These are phyloP conservation scores for Rotaria macrura DNA, from an alignment of 2,888 invertebrate genomes.

Conservation along the genomic window DNA sequence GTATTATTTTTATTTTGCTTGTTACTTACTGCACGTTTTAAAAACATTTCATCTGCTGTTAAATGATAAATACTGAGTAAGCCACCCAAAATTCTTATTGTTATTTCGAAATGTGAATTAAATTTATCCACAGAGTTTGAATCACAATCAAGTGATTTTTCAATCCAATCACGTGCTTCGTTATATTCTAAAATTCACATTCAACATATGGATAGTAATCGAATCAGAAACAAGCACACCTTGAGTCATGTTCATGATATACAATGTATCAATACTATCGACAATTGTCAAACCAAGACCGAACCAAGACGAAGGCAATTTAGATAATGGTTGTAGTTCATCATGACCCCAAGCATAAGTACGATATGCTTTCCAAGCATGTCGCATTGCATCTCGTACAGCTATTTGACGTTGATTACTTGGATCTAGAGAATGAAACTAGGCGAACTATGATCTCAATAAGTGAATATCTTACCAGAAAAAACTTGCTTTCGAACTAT, in stretches of 20 bases:
- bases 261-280: constrained; percentile 88
- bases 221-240: not conserved
- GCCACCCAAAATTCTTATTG: constrained; percentile 91
- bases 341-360: constrained; percentile 97
- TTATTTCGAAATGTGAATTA: constrained; percentile 92
- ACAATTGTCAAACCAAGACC: constrained; percentile 70
- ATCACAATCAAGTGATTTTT: constrained; percentile 41
- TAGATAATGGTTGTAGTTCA: constrained; percentile 80
- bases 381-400: constrained; percentile 43
- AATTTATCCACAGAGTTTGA: constrained; percentile 56
- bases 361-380: constrained; percentile 93
- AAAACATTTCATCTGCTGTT: constrained; percentile 77
- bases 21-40: constrained; percentile 59
- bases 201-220: not conserved
- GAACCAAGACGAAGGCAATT: constrained; percentile 58
- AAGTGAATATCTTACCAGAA: not conserved
- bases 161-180: constrained; percentile 84
- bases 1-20: not conserved
- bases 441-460: not conserved
- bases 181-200: constrained; percentile 51
- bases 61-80: constrained; percentile 81
- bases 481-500: not conserved
- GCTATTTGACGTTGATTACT: constrained; percentile 29
- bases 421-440: not conserved
- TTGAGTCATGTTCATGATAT: constrained; percentile 76